Percentiles rank a stretch among this genome's conserved stretches.
phyloP scores from a whole-genome alignment of 2,888 invertebrate genomes.

The Xanthostigma xanthostigma region DNA sequence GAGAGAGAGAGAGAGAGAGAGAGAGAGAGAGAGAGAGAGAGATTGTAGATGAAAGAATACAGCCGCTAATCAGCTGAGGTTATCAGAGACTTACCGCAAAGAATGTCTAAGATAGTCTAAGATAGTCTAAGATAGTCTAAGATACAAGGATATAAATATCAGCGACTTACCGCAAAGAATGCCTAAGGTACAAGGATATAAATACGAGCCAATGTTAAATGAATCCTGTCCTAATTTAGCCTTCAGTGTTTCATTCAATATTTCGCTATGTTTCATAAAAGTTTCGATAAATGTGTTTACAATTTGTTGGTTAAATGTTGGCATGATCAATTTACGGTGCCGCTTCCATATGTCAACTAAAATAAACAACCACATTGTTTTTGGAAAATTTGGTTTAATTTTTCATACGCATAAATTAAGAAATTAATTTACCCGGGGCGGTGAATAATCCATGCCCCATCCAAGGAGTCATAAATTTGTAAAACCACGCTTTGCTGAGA shows the following conservation, averaged over 20 bases:
- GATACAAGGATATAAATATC: too few relatives aligned
- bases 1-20: too few relatives aligned
- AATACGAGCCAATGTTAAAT: conserved; percentile 36
- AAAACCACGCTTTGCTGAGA: neutral
- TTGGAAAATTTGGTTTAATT: too few relatives aligned
- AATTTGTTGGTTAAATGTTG: neutral
- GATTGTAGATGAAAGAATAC: too few relatives aligned
- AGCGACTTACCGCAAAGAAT: conserved; percentile 41
- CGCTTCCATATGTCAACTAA: neutral
- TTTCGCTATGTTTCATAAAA: conserved; percentile 20
- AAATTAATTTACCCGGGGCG: neutral
- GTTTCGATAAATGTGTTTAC: neutral
- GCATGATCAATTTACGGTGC: neutral
- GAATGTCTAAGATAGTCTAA: too few relatives aligned
- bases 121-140: too few relatives aligned
- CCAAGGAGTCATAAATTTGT: neutral
- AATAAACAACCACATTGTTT: neutral
- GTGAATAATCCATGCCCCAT: neutral
- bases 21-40: too few relatives aligned
- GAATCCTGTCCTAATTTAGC: conserved; percentile 24
- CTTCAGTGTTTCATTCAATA: conserved; percentile 31
- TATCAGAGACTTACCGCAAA: too few relatives aligned
- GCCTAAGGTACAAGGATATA: conserved; percentile 42
- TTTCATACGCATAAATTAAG: neutral
- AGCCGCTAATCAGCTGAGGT: conserved; percentile 3